Evolutionary conservation across 2,797 vertebrate species (phyloP).

Genomic region (Dryobates pubescens): DNA sequence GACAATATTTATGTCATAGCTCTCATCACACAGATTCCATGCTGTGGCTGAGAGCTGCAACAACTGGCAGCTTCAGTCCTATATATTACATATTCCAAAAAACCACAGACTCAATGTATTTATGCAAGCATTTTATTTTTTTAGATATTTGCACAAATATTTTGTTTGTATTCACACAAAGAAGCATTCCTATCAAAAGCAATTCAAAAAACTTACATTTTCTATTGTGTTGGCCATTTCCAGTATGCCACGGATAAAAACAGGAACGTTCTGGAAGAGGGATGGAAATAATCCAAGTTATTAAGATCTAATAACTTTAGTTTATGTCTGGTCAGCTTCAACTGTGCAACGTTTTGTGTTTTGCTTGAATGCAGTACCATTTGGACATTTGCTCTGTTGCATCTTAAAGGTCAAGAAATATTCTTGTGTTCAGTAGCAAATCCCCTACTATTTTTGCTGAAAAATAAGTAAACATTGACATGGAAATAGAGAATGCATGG

Average conservation of each 20-base stretch:
- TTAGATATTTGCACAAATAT: background rate
- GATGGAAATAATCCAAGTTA: background rate
- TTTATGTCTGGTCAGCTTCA: background rate
- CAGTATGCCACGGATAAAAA: slow-evolving; percentile 72
- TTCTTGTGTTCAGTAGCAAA: background rate
- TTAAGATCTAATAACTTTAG: background rate
- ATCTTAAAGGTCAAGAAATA: background rate
- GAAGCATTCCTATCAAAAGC: background rate
- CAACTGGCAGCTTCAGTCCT: background rate
- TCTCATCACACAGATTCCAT: background rate
- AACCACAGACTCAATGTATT: background rate
- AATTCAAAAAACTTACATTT: slow-evolving; percentile 68
- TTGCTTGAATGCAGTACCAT: background rate
- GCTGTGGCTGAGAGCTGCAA: background rate
- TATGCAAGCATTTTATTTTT: background rate
- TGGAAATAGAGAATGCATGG: background rate
- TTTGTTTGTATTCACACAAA: background rate
- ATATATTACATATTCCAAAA: background rate
- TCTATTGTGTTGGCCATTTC: slow-evolving; percentile 75
- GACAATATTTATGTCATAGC: background rate
- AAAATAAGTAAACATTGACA: background rate
- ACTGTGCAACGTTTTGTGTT: background rate
- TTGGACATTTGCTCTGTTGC: background rate
- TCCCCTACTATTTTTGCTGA: background rate
- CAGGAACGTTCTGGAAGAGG: slow-evolving; percentile 64